phyloP scores from a whole-genome alignment of 2,888 invertebrate species.

The Coelopa pilipes region DNA sequence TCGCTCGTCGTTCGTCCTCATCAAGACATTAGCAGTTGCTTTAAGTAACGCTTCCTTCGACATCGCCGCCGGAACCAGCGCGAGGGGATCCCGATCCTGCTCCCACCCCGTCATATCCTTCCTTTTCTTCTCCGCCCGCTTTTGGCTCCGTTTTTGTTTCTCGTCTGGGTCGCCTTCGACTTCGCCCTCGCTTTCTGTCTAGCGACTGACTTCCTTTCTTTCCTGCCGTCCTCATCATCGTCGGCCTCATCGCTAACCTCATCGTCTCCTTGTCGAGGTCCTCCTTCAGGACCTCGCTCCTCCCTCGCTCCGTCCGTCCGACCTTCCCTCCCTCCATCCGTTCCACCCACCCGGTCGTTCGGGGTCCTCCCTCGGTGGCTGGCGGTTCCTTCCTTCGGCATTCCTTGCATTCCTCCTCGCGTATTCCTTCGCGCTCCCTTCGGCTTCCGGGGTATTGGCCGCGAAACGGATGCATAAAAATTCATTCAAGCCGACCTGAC shows the following conservation, averaged over 20 bases:
- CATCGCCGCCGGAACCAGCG: background rate
- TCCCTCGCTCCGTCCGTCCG: background rate
- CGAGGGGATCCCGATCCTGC: background rate
- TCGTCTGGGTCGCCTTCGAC: background rate
- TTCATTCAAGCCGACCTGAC: conserved; percentile 28
- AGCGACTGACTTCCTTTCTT: background rate
- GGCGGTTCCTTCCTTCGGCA: background rate
- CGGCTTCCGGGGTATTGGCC: conserved; percentile 52
- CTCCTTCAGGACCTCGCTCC: too few species aligned
- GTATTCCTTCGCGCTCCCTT: conserved; percentile 34
- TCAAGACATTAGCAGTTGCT: conserved; percentile 16
- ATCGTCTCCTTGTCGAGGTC: too few species aligned
- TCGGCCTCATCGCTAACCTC: too few species aligned
- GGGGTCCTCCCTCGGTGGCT: background rate
- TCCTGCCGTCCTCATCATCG: too few species aligned
- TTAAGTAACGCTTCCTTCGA: conserved; percentile 24
- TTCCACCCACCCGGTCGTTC: background rate
- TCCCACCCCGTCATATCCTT: background rate
- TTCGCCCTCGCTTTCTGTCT: background rate
- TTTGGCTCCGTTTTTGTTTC: background rate
- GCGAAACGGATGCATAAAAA: conserved; percentile 45
- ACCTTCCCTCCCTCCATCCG: background rate
- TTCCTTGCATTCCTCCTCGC: conserved; percentile 14
- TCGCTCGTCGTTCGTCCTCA: conserved; percentile 8
- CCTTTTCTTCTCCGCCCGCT: background rate